Evolutionary conservation across 2,113 vertebrate species (phyloP).

Genomic region (Beaufortia kweichowensis): DNA sequence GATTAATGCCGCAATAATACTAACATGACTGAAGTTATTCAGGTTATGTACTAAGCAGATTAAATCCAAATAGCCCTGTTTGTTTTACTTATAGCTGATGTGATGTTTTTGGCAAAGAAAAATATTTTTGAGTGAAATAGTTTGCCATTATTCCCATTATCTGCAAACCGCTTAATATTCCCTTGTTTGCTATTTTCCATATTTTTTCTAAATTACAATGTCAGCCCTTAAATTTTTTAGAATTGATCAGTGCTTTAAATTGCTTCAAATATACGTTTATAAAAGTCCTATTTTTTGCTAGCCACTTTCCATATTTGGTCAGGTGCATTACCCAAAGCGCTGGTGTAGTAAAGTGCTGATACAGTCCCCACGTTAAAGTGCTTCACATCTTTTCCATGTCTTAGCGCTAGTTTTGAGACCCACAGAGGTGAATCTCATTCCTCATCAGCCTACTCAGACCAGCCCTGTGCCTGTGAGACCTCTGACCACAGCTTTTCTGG

Average conservation of each 20-base stretch:
- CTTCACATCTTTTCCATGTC: slow-evolving; percentile 39
- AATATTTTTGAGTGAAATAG: not conserved
- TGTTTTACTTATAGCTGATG: slow-evolving; percentile 77
- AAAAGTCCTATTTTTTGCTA: too few relatives aligned
- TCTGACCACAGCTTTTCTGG: slow-evolving; percentile 45
- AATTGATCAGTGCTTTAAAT: too few relatives aligned
- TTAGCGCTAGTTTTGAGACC: slow-evolving; percentile 40
- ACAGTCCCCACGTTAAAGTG: slow-evolving; percentile 38
- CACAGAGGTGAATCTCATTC: slow-evolving; percentile 54
- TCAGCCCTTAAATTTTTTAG: not conserved
- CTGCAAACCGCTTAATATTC: not conserved
- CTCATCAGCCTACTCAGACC: slow-evolving; percentile 38
- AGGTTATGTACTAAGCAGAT: slow-evolving; percentile 99
- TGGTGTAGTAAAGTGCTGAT: slow-evolving; percentile 41
- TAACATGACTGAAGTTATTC: slow-evolving; percentile 99
- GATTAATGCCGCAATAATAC: slow-evolving; percentile 99
- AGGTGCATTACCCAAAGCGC: not conserved
- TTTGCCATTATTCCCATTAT: slow-evolving; percentile 10
- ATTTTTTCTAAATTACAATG: not conserved
- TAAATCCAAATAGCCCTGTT: slow-evolving; percentile 97
- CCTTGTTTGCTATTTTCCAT: not conserved
- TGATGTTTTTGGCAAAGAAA: slow-evolving; percentile 40
- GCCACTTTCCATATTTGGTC: not conserved
- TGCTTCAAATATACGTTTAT: too few relatives aligned
- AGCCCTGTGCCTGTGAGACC: slow-evolving; percentile 35